A percentile compares a stretch with the other conserved stretches of the same genome.
phyloP scores from a whole-genome alignment of 2,113 vertebrate genomes.

The Amazona guildingii region DNA sequence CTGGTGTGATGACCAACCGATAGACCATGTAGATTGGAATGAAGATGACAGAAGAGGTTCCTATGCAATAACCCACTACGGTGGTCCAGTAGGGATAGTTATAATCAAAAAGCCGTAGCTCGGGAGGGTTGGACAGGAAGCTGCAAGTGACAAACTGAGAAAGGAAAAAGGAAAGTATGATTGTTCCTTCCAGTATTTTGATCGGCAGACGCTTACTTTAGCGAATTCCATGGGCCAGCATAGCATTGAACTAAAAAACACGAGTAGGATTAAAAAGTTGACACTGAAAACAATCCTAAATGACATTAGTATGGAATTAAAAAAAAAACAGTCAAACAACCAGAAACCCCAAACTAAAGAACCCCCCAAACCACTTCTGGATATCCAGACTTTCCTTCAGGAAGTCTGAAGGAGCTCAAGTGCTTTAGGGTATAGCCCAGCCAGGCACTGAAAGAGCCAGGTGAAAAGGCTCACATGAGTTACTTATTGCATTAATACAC shows the following conservation, averaged over 20 bases:
- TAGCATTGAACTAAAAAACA: neutral
- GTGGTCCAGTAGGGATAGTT: constrained; percentile 90
- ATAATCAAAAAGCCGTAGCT: constrained; percentile 89
- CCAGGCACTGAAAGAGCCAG: neutral
- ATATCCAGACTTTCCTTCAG: neutral
- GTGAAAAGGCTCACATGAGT: neutral
- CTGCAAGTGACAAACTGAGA: constrained; percentile 94
- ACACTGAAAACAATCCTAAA: neutral
- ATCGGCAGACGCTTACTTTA: neutral
- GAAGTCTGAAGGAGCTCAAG: neutral
- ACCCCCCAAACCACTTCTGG: neutral
- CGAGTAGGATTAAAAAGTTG: neutral
- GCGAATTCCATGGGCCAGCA: neutral
- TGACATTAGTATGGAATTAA: neutral
- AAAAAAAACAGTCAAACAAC: neutral
- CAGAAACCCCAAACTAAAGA: neutral
- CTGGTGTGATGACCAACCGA: constrained; percentile 84
- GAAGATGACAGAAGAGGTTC: constrained; percentile 92
- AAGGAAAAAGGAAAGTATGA: neutral
- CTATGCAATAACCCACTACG: constrained; percentile 92
- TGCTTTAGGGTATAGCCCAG: neutral
- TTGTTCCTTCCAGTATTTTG: neutral
- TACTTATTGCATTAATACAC: neutral
- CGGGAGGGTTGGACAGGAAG: constrained; percentile 88
- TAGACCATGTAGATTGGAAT: constrained; percentile 92